Evolutionary conservation across 2,797 vertebrate genomes (phyloP).

Genomic region (Catamblyrhynchus diadema): DNA sequence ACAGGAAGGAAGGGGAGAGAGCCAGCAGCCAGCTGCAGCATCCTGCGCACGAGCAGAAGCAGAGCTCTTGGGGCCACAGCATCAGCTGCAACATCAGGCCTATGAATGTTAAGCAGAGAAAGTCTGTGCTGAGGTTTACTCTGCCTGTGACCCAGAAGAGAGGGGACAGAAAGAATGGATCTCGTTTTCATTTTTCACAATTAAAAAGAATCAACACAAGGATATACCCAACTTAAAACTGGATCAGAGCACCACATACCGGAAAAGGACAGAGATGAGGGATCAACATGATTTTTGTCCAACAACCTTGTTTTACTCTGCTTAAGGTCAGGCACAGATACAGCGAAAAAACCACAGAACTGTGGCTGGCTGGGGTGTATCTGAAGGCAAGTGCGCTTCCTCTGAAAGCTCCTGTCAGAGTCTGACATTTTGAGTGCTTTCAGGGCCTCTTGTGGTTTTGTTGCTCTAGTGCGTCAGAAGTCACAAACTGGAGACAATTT

Average conservation of each 20-base stretch:
- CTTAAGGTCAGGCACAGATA: not conserved
- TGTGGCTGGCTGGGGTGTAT: not conserved
- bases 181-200: rapidly evolving
- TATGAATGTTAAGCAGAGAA: not conserved
- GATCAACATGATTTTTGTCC: not conserved
- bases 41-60: rapidly evolving
- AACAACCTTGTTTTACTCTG: not conserved
- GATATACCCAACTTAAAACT: not conserved
- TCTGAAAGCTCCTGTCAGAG: not conserved
- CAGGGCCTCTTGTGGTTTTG: not conserved
- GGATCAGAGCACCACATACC: not conserved
- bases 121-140: not conserved
- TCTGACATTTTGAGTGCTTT: rapidly evolving
- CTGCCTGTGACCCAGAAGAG: not conserved
- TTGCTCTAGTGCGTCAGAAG: rapidly evolving
- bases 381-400: not conserved
- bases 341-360: not conserved
- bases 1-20: not conserved
- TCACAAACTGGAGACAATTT: not conserved
- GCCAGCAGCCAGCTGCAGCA: not conserved
- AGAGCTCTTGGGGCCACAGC: not conserved
- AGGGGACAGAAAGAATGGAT: not conserved
- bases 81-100: not conserved
- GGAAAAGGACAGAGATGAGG: not conserved
- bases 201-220: not conserved